Evolutionary conservation across 2,113 vertebrate species (phyloP), one percentile per base, ranked within the genome.

Genomic region (Theristicus caerulescens): DNA sequence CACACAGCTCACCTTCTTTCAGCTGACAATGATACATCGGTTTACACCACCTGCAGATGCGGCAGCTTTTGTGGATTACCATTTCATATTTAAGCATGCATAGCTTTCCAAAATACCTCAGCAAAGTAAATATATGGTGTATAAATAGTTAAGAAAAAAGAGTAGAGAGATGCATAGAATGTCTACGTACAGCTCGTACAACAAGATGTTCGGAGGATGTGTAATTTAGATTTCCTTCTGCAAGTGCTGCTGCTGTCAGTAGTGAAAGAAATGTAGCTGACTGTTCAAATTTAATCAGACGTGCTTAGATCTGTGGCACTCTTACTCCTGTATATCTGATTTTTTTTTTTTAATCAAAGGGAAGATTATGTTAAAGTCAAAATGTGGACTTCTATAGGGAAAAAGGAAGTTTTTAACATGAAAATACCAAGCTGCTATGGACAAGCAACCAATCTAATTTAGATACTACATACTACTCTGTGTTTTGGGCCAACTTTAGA

Each of bases 111-210:
- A 20, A 87, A 67, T 29, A 7, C 51, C 34, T 67, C 59, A 67
- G 40, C 27, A 46, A 40, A 62, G 29, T 38, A 69, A n/a, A 67
- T 17, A 24, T 11, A 46, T 32, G 25, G 36, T 46, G 21, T 57
- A 40, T 38, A 69, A 51, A 57, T 10, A 88, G 42, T 69, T 73
- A 67, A 78, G 65, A 59, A 65, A 27, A 40, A 76, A 36, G 61
- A 80, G 16, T 18, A 61, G 66, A 59, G 64, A 72, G 25, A 29
- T 51, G 12, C 13, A 62, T 17, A 27, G 26, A 25, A 29, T 29
- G 40, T 40, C 54, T 83, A 19, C 1, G 0, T n/a, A 38, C 0
- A 0, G 46, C 22, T 86, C 14, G 29, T 18, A 36, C 15, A 58
- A n/a, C 44, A 70, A 67, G 71, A 22, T 77, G 38, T 32, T 66